These are phyloP conservation scores for Trididemnum nubilum DNA, from an alignment of 23 tunicate genomes.

Conservation along the genomic window DNA sequence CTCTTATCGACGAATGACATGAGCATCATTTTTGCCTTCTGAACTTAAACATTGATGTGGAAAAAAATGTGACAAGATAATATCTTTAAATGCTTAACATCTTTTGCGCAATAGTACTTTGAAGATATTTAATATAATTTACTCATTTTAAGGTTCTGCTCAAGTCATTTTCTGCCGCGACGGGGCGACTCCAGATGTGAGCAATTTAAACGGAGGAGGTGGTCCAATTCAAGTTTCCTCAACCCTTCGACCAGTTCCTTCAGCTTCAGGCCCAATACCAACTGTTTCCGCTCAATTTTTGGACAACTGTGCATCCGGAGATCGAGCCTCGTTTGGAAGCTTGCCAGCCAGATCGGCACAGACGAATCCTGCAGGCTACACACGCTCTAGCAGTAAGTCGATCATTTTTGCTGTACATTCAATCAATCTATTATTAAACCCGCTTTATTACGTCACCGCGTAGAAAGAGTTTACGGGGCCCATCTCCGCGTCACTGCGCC, in stretches of 20 bases:
- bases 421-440: not conserved
- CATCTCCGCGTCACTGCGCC: not conserved
- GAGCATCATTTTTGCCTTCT: no score
- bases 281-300: slow-evolving; percentile 16
- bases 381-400: slow-evolving; percentile 17
- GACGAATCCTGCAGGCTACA: slow-evolving; percentile 34
- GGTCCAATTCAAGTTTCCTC: not conserved
- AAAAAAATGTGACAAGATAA: no score
- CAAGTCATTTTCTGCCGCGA: slow-evolving; percentile 43
- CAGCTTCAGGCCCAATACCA: slow-evolving; percentile 1
- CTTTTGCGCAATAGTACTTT: no score
- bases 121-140: no score
- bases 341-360: slow-evolving; percentile 38
- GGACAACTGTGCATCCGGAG: slow-evolving; percentile 13
- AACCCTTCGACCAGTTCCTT: not conserved
- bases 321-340: slow-evolving; percentile 13
- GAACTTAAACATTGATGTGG: no score
- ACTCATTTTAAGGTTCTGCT: no score
- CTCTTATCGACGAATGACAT: no score
- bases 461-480: not conserved
- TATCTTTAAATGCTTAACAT: no score
- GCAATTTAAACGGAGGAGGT: not conserved
- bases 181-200: slow-evolving; percentile 28
- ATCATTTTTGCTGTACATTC: no score
- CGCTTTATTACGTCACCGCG: not conserved